These are phyloP conservation scores for Drosophila prostipennis DNA, from an alignment of 2,888 invertebrate genomes.

Conservation along the genomic window DNA sequence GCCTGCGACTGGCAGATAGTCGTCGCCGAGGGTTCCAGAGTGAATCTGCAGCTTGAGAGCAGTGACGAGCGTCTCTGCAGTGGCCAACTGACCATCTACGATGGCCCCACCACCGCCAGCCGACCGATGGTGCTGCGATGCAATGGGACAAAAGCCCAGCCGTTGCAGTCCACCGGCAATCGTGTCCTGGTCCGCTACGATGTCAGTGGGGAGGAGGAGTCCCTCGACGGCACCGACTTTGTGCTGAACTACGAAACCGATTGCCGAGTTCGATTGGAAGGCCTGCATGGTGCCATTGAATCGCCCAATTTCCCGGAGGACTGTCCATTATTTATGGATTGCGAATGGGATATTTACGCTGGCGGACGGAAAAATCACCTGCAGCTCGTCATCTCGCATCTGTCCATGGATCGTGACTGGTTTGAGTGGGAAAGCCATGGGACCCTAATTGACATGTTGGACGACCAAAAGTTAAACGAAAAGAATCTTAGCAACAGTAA, in stretches of 20 bases:
- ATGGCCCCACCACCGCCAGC: conserved; percentile 68
- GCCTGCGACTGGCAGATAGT: conserved; percentile 93
- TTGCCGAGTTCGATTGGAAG: conserved; percentile 64
- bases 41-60: conserved; percentile 88
- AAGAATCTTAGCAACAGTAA: conserved; percentile 64
- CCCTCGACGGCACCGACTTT: conserved; percentile 61
- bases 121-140: conserved; percentile 63
- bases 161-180: conserved; percentile 69
- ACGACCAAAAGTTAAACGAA: conserved; percentile 81
- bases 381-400: conserved; percentile 92
- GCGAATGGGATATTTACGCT: conserved; percentile 91
- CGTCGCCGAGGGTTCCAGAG: conserved; percentile 89
- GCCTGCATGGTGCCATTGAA: conserved; percentile 90
- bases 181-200: conserved; percentile 74
- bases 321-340: conserved; percentile 88
- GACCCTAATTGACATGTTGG: conserved; percentile 83
- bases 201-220: conserved; percentile 42
- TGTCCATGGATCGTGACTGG: conserved; percentile 89
- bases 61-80: conserved; percentile 85
- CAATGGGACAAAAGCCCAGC: conserved; percentile 6
- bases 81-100: conserved; percentile 83
- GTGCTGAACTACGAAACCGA: conserved; percentile 74
- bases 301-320: conserved; percentile 93
- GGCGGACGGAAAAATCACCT: conserved; percentile 91
- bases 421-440: no score